Conservation (phyloP, 1,140 invertebrate genomes). For the Hyles vespertilio region DNA sequence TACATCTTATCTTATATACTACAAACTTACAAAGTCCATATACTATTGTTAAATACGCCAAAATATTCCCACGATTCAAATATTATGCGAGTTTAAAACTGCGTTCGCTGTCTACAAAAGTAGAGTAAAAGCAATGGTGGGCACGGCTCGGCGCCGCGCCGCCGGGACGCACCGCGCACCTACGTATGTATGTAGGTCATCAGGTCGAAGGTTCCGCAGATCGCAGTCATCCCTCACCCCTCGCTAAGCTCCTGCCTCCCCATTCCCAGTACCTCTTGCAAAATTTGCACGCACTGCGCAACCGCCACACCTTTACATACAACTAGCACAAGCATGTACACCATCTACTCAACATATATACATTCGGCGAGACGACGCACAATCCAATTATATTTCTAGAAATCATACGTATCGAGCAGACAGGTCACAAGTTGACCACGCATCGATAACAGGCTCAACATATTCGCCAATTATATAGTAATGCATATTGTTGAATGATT, state of each 20-base stretch:
- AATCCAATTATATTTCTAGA: conserved; percentile 31
- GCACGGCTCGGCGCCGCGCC: conserved; percentile 30
- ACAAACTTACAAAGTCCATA: too few relatives aligned
- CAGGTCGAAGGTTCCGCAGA: conserved; percentile 33
- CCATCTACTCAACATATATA: too few relatives aligned
- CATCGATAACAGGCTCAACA: conserved; percentile 41
- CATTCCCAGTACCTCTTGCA: conserved; percentile 24
- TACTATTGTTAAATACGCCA: too few relatives aligned
- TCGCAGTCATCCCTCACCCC: conserved; percentile 37
- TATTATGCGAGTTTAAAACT: too few relatives aligned
- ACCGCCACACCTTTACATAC: conserved; percentile 17
- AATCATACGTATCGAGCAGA: conserved; percentile 43
- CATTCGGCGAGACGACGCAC: too few relatives aligned
- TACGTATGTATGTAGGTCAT: conserved; percentile 32
- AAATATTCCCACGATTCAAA: too few relatives aligned
- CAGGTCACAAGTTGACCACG: conserved; percentile 52
- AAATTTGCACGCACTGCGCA: conserved; percentile 38
- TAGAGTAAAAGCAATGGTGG: conserved; percentile 14
- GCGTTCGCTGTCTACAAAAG: too few relatives aligned
- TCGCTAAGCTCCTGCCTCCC: conserved; percentile 27
- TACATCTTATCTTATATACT: too few relatives aligned
- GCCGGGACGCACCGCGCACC: conserved; percentile 18
- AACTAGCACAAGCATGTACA: too few relatives aligned
- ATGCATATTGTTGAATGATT: conserved; percentile 28
- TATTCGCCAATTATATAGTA: conserved; percentile 26